Base-by-base conservation (phyloP, 2,888 invertebrate genomes). In the Epistrophella euchroma region DNA sequence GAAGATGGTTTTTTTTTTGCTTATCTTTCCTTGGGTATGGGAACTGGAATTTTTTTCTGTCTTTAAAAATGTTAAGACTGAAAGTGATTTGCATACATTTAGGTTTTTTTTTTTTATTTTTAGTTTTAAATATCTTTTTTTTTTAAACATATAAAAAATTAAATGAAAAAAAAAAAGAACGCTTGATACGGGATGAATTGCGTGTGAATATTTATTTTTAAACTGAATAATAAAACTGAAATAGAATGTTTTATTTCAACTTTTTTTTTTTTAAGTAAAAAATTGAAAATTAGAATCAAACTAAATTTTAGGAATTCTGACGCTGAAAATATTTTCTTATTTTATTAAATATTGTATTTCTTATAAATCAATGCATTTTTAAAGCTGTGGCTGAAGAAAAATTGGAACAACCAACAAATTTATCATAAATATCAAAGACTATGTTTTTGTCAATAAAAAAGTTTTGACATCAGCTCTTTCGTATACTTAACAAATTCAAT, bases 51-150 rank as follows among this genome's bases (percentile, higher is more conserved):
- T 77, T 81, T 17, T 56, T 58, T 37, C 17, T 35, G 28, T 35
- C 35, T 68, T 60, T 35, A 32, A 22, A 35, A 43, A 55, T 75
- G 19, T 50, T 66, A n/a, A 73, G 80, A 64, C 50, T 79, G 66
- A 66, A 43, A 60, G 37, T 70, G 74, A 82, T 86, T 86, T 86
- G 82, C 86, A 86, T 86, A 82, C 73, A 45, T 45, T 64, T 64
- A 25, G n/a, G 17, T 19, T 32, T 73, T 28, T 74, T 79, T 73
- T 79, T 60, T 71, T 66, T 52, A n/a, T 56, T 72, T 25, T 55
- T 28, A 28, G 28, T 70, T 70, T 62, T 4, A 55, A 64, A 45
- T 50, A 62, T n/a, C 9, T 62, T 52, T 55, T 64, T 78, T 52
- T 37, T 78, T 35, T 62, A 4, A 1, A 19, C 0, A 50, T 52